phyloP scores from a whole-genome alignment of 2,797 vertebrate species.

The Oreochromis grahami region DNA sequence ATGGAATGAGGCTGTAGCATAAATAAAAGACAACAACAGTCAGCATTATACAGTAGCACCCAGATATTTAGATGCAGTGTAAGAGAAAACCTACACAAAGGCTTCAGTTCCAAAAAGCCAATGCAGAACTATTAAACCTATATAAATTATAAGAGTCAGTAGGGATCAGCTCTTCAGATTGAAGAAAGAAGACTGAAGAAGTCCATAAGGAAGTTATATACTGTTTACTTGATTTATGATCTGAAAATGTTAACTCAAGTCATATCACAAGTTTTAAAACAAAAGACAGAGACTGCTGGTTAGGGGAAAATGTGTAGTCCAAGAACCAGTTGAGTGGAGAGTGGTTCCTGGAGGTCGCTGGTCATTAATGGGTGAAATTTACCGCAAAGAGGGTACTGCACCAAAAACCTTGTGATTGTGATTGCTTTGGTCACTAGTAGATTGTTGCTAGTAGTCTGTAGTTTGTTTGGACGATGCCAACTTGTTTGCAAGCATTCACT shows the following conservation, averaged over 20 bases:
- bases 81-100: background rate
- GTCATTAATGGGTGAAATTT: background rate
- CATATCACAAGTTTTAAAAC: background rate
- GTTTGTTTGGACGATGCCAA: background rate
- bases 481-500: background rate
- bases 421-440: background rate
- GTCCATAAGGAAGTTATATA: background rate
- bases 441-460: background rate
- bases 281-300: background rate
- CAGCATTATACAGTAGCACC: background rate
- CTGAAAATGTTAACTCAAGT: background rate
- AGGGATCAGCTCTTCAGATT: background rate
- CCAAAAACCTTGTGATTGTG: background rate
- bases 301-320: background rate
- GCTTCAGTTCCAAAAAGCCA: background rate
- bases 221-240: background rate
- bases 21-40: background rate
- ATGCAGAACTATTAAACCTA: background rate
- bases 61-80: background rate
- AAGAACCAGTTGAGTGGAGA: background rate
- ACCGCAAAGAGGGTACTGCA: rapidly evolving
- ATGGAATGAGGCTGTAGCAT: background rate
- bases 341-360: background rate
- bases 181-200: background rate
- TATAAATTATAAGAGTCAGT: background rate